Evolutionary conservation across 2,797 vertebrate genomes (phyloP).

Genomic region (Taeniopygia guttata): DNA sequence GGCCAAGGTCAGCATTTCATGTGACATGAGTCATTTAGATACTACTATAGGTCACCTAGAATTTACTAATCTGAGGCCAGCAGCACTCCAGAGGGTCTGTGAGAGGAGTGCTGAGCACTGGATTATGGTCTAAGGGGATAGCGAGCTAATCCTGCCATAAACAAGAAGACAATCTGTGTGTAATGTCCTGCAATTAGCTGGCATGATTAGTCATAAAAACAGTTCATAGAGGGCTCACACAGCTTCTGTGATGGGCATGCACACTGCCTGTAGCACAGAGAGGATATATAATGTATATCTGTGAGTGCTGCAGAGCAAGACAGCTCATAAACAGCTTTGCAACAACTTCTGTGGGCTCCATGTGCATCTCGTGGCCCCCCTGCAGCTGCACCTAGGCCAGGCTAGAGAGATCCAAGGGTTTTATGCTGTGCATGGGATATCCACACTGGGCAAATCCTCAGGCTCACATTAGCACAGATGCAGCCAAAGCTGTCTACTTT

Average conservation of each 20-base stretch:
- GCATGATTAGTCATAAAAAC: background rate
- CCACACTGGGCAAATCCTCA: background rate
- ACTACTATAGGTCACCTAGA: background rate
- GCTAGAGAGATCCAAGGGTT: background rate
- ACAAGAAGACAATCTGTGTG: background rate
- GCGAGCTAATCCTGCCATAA: background rate
- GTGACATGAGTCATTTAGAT: background rate
- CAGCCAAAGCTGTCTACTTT: background rate
- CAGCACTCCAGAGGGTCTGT: background rate
- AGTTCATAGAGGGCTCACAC: background rate
- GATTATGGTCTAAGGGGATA: background rate
- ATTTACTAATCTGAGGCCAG: background rate
- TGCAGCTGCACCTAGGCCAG: background rate
- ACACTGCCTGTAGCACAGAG: background rate
- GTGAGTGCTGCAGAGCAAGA: rapidly evolving
- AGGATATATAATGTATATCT: background rate
- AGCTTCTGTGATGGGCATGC: background rate
- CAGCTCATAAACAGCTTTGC: background rate
- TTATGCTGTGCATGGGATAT: background rate
- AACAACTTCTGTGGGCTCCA: background rate
- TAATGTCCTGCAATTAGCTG: background rate
- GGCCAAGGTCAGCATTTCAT: background rate
- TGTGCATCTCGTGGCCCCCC: rapidly evolving
- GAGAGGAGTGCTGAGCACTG: background rate
- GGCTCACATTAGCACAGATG: background rate